Percentiles rank a stretch among this genome's conserved stretches.
phyloP scores from a whole-genome alignment of 2,113 vertebrate genomes.

The Osmerus mordax region DNA sequence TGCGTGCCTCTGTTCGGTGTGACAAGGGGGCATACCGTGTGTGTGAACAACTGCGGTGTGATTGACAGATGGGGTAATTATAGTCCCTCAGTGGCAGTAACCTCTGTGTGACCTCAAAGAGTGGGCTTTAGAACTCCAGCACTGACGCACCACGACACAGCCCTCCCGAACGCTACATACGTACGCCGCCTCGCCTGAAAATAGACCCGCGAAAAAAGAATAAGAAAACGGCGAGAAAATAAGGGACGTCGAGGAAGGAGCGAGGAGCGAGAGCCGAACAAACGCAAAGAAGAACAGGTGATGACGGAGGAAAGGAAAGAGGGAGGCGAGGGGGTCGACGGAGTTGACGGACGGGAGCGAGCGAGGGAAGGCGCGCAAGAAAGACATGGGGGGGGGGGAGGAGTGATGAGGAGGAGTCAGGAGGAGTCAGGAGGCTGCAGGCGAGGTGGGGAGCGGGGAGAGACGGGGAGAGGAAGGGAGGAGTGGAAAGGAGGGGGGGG shows the following conservation, averaged over 20 bases:
- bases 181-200: slow-evolving; percentile 33
- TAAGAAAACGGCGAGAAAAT: slow-evolving; percentile 1
- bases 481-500: no score
- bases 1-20: slow-evolving; percentile 3
- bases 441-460: slow-evolving; percentile 25
- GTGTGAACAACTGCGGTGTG: slow-evolving; percentile 8
- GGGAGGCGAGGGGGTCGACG: background rate
- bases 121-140: slow-evolving; percentile 47
- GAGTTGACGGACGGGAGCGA: no score
- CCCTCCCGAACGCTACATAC: slow-evolving; percentile 28
- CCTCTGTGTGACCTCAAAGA: slow-evolving; percentile 53
- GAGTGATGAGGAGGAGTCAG: slow-evolving; percentile 35
- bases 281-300: background rate
- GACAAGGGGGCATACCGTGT: background rate
- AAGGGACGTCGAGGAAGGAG: slow-evolving; percentile 2
- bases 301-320: background rate
- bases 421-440: slow-evolving; percentile 14
- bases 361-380: no score
- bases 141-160: slow-evolving; percentile 36
- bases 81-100: slow-evolving; percentile 57
- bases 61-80: slow-evolving; percentile 67
- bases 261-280: background rate
- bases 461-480: background rate
- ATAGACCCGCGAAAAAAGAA: slow-evolving; percentile 34
- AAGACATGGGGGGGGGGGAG: background rate